A percentile compares a stretch with the other conserved stretches of the same genome.
These are phyloP conservation scores for Hestina assimilis DNA, from an alignment of 1,140 invertebrate species.

Conservation along the genomic window DNA sequence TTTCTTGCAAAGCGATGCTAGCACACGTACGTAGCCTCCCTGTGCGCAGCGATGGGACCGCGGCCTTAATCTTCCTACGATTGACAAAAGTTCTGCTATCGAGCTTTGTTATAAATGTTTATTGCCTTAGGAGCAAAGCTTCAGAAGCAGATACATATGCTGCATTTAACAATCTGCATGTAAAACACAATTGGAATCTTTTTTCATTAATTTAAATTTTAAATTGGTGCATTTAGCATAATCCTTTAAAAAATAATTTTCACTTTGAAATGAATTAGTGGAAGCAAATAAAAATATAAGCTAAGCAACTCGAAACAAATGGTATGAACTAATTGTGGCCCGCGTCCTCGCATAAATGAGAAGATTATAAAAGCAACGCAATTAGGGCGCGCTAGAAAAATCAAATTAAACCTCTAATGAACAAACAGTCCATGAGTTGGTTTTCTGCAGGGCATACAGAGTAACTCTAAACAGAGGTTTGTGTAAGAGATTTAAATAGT, in stretches of 20 bases:
- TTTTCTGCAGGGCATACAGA: slow-evolving; percentile 37
- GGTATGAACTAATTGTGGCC: slow-evolving; percentile 52
- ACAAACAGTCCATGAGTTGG: slow-evolving; percentile 56
- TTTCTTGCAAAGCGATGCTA: too few relatives aligned
- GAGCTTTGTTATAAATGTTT: too few relatives aligned
- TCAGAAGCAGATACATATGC: too few relatives aligned
- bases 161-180: too few relatives aligned
- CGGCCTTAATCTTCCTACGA: too few relatives aligned
- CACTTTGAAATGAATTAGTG: background rate
- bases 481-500: too few relatives aligned
- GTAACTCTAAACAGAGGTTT: slow-evolving; percentile 19
- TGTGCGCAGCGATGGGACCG: too few relatives aligned
- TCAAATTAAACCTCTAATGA: slow-evolving; percentile 74
- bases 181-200: too few relatives aligned
- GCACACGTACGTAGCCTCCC: too few relatives aligned
- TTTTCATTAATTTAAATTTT: too few relatives aligned
- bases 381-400: slow-evolving; percentile 72
- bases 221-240: background rate
- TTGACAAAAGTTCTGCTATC: too few relatives aligned
- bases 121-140: too few relatives aligned
- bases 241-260: background rate
- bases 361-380: slow-evolving; percentile 62
- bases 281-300: slow-evolving; percentile 32
- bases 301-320: slow-evolving; percentile 35
- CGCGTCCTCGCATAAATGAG: slow-evolving; percentile 55